Base-by-base conservation (phyloP, 2,888 invertebrate genomes). In the Epiblema foenella region DNA sequence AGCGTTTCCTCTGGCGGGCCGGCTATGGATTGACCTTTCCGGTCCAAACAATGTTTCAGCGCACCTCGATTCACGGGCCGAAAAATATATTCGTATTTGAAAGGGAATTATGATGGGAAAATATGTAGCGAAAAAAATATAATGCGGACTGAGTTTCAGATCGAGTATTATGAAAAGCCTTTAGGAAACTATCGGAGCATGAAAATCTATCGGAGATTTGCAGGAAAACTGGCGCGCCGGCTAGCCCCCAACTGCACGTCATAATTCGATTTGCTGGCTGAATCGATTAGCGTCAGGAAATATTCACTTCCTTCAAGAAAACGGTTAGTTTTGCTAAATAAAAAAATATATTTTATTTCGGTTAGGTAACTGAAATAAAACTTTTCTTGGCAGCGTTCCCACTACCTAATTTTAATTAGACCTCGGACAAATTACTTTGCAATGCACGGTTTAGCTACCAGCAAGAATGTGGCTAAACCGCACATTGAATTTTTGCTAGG, bases 211-310 rank as follows among this genome's bases (percentile, higher is more conserved):
- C 59, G 80, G 78, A 80, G 81, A 86, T 86, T 85, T 83, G 85
- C 83, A 73, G 77, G 77, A 78, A 64, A 59, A 54, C 56, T 49
- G 18, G 56, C 72, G 66, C 72, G 58, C 24, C 68, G 66, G 68
- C 73, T 42, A 68, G 60, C 49, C 68, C 54, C 58, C 58, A 3
- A 11, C 18, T 37, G 78, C 75, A 78, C 80, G 79, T 80, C 77
- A 82, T 86, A 87, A 89, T 85, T 83, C 81, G 85, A 88, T 89
- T 83, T 82, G 88, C 82, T 85, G 85, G 81, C 77, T 80, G 81
- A 86, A 86, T 85, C 87, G 85, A 88, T 88, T 86, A 85, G 68
- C 76, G 78, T 69, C 81, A 83, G 87, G 86, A 86, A 87, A 85
- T 76, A 73, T 70, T 69, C 72, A 72, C 68, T 74, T 73, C 75